A percentile compares a stretch with the other conserved stretches of the same genome.
Conservation (phyloP, 2,888 invertebrate species). For the Chloroclysta siterata region DNA sequence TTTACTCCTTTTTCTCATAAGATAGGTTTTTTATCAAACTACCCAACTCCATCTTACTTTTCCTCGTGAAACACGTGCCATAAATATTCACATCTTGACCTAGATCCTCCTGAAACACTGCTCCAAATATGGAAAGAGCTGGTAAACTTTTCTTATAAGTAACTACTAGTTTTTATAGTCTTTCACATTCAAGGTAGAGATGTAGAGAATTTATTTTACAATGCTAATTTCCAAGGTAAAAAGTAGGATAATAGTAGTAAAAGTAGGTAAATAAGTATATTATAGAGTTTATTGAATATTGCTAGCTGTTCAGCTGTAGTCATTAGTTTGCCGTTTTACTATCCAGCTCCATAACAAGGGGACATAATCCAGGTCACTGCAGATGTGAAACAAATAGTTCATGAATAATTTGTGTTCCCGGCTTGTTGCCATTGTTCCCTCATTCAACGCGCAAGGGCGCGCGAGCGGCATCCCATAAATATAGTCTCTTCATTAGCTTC, state of each 20-base stretch:
- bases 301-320: constrained; percentile 1
- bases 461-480: constrained; percentile 1
- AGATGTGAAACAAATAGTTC: constrained; percentile 20
- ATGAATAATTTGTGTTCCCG: constrained; percentile 20
- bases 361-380: constrained; percentile 21
- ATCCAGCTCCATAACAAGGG: constrained; percentile 11
- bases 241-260: no score
- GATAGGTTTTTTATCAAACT: not conserved
- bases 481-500: constrained; percentile 6
- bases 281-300: constrained; percentile 7
- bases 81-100: constrained; percentile 19
- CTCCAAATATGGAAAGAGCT: constrained; percentile 6
- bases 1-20: no score
- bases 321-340: constrained; percentile 12
- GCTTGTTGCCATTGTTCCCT: constrained; percentile 16
- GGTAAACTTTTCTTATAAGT: constrained; percentile 11
- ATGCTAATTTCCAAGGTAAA: constrained; percentile 9
- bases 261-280: not conserved
- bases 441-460: constrained; percentile 17
- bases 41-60: not conserved
- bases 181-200: constrained; percentile 13
- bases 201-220: constrained; percentile 9
- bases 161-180: constrained; percentile 16
- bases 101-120: constrained; percentile 1
- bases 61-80: constrained; percentile 1